Evolutionary conservation across 2,113 vertebrate genomes (phyloP).

Genomic region (Aegypius monachus): DNA sequence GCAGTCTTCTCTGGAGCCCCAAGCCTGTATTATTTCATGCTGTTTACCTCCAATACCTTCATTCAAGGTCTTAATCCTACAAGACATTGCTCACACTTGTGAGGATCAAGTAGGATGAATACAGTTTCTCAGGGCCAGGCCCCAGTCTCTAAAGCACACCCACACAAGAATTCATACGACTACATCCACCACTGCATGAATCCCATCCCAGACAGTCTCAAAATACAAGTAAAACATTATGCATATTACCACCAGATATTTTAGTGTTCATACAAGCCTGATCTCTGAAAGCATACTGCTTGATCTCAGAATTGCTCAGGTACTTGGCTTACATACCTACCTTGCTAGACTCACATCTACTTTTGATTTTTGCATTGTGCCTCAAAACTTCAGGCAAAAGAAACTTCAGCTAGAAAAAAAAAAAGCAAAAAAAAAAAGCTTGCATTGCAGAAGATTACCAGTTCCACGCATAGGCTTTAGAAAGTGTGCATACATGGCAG

Average conservation of each 20-base stretch:
- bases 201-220: no score
- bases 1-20: not conserved
- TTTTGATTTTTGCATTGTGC: not conserved
- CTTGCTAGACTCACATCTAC: not conserved
- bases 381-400: not conserved
- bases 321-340: not conserved
- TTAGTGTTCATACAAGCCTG: not conserved
- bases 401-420: not conserved
- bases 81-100: not conserved
- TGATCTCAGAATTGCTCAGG: not conserved
- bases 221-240: not conserved
- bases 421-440: no score
- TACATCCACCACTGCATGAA: not conserved
- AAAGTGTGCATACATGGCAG: rapidly evolving
- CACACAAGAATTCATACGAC: not conserved
- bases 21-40: not conserved
- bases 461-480: rapidly evolving
- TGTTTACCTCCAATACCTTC: not conserved
- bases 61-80: not conserved
- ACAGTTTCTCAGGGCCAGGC: not conserved
- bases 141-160: not conserved
- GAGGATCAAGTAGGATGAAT: not conserved
- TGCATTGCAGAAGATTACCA: no score
- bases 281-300: not conserved
- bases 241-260: not conserved